phyloP scores from a whole-genome alignment of 2,797 vertebrate genomes.

The Pseudomugil gertrudae region DNA sequence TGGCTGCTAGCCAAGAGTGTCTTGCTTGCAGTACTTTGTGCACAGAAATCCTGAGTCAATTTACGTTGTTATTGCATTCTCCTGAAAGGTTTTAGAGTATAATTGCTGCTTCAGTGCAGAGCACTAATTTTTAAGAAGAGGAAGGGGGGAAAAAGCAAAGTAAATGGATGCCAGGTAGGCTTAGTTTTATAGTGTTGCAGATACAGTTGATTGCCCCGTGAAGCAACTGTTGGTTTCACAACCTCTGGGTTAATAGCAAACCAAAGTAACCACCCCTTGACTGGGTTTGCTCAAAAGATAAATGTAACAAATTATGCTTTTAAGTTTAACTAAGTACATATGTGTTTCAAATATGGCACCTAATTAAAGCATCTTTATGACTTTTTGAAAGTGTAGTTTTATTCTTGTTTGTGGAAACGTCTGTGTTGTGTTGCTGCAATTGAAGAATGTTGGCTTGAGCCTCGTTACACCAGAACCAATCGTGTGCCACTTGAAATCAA shows the following conservation, averaged over 20 bases:
- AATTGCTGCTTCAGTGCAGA: slow-evolving; percentile 1
- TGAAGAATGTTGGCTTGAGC: neutral
- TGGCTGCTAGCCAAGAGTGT: slow-evolving; percentile 23
- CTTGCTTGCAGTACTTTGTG: slow-evolving; percentile 10
- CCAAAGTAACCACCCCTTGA: slow-evolving; percentile 52
- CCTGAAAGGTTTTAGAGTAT: slow-evolving; percentile 1
- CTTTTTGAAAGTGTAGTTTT: slow-evolving; percentile 1
- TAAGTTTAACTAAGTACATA: slow-evolving; percentile 2
- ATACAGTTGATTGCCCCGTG: slow-evolving; percentile 62
- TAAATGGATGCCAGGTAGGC: slow-evolving; percentile 22
- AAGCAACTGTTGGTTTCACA: slow-evolving; percentile 70
- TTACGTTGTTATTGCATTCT: slow-evolving; percentile 22
- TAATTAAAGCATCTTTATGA: slow-evolving; percentile 4
- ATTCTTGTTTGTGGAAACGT: slow-evolving; percentile 22
- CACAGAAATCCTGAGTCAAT: slow-evolving; percentile 26
- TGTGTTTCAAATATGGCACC: slow-evolving; percentile 6
- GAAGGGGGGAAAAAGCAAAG: slow-evolving; percentile 2
- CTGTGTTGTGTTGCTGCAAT: slow-evolving; percentile 14
- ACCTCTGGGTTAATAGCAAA: slow-evolving; percentile 77
- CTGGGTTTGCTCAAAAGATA: slow-evolving; percentile 14
- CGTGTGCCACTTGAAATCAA: slow-evolving; percentile 42
- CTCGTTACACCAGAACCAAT: slow-evolving; percentile 5
- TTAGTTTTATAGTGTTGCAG: slow-evolving; percentile 18
- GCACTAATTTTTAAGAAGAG: neutral
- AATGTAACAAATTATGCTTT: slow-evolving; percentile 21